Conservation (phyloP, 2,888 invertebrate species). For the Eilema depressum region DNA sequence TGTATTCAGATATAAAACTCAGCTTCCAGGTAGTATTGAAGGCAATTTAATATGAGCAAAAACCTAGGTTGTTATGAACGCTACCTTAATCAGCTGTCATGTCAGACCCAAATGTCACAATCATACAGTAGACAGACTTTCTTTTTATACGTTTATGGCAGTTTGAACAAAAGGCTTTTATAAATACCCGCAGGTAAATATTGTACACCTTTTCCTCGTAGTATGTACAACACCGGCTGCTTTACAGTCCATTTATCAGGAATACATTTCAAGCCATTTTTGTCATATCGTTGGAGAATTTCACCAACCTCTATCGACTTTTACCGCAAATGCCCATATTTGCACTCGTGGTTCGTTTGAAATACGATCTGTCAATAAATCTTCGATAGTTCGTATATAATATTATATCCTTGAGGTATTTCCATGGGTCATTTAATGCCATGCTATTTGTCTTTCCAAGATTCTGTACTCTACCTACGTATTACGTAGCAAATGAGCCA, state of each 20-base stretch:
- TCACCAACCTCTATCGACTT: slow-evolving; percentile 23
- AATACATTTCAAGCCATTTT: slow-evolving; percentile 31
- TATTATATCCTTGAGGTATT: slow-evolving; percentile 3
- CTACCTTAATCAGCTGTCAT: slow-evolving; percentile 6
- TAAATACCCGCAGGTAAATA: background rate
- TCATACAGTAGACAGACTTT: background rate
- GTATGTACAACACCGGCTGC: slow-evolving; percentile 22
- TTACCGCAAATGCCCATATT: slow-evolving; percentile 15
- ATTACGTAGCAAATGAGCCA: background rate
- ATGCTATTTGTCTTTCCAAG: background rate
- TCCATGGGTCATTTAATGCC: background rate
- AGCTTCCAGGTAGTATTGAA: background rate
- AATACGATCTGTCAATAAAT: slow-evolving; percentile 18
- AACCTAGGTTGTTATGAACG: background rate
- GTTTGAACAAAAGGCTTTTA: background rate
- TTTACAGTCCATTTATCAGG: slow-evolving; percentile 39
- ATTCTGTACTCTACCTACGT: background rate
- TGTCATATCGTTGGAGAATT: slow-evolving; percentile 36
- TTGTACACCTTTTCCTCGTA: slow-evolving; percentile 15
- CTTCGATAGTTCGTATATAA: background rate
- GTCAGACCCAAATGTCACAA: background rate
- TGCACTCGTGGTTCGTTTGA: slow-evolving; percentile 10
- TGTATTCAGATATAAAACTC: background rate
- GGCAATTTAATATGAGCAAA: background rate
- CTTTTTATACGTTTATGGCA: slow-evolving; percentile 1